These are phyloP conservation scores for Corythaeola cristata DNA, from an alignment of 2,113 vertebrate species.

Conservation along the genomic window DNA sequence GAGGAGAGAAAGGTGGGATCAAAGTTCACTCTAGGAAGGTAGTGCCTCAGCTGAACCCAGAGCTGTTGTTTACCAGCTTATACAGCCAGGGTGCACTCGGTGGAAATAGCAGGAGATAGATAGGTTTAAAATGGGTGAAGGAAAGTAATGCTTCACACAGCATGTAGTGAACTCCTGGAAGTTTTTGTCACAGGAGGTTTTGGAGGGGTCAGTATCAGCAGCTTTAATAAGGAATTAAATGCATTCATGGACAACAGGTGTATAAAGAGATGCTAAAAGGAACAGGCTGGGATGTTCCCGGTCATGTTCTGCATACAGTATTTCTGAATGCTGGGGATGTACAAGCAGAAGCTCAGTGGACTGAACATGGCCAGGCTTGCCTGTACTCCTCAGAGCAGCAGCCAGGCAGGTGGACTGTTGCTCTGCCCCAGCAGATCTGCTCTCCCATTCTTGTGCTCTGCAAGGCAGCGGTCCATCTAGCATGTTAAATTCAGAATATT, in stretches of 20 bases:
- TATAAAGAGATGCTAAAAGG: neutral
- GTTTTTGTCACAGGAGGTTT: neutral
- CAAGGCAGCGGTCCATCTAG: neutral
- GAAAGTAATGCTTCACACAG: neutral
- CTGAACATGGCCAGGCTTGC: neutral
- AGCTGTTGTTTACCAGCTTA: neutral
- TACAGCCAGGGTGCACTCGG: neutral
- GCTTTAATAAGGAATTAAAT: constrained; percentile 32
- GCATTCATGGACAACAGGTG: neutral
- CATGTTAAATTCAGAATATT: neutral
- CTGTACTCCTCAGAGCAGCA: neutral
- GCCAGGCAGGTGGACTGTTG: neutral
- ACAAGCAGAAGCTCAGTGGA: neutral
- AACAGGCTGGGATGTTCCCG: neutral
- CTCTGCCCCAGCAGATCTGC: neutral
- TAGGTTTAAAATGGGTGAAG: neutral
- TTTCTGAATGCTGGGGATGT: neutral
- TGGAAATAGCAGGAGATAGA: neutral
- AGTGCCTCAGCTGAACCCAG: neutral
- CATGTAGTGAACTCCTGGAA: neutral
- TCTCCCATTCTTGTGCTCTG: neutral
- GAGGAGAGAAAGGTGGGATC: neutral
- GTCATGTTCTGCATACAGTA: neutral
- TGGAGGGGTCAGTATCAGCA: neutral
- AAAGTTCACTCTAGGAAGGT: neutral